Percentiles rank a stretch among this genome's conserved stretches.
Conservation (phyloP, 2,797 vertebrate species). For the Tragelaphus eurycerus region DNA sequence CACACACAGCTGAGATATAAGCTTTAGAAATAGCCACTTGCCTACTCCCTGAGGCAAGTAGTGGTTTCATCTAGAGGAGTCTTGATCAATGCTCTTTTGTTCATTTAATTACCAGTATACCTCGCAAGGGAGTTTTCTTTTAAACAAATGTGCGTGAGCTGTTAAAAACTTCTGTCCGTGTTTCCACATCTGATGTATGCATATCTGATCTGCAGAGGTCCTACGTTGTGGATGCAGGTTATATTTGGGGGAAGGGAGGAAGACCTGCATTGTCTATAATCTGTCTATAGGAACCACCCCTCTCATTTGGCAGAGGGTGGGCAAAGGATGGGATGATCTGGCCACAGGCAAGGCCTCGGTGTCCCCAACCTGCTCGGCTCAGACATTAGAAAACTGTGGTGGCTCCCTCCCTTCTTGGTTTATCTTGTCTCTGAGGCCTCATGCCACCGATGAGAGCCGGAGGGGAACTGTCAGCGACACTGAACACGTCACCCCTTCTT, state of each 20-base stretch:
- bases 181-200: conserved; percentile 31
- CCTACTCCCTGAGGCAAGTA: conserved; percentile 56
- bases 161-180: conserved; percentile 48
- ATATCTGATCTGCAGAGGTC: background rate
- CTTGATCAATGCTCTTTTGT: conserved; percentile 43
- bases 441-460: conserved; percentile 77
- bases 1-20: conserved; percentile 54
- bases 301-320: background rate
- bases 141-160: conserved; percentile 57
- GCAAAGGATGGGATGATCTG: background rate
- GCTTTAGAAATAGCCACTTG: conserved; percentile 75
- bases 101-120: conserved; percentile 74
- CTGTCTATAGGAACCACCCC: background rate
- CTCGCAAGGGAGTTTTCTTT: conserved; percentile 66
- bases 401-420: conserved; percentile 69
- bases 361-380: conserved; percentile 10
- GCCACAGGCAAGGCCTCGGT: background rate
- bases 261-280: background rate
- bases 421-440: conserved; percentile 70
- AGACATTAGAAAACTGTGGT: conserved; percentile 31
- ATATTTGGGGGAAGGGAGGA: background rate
- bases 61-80: conserved; percentile 64
- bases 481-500: conserved; percentile 79
- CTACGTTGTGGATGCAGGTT: background rate
- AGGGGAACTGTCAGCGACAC: conserved; percentile 84